Percentiles rank a stretch among this genome's conserved stretches.
Conservation (phyloP, 2,797 vertebrate species). For the Muraenolepis orangiensis region DNA sequence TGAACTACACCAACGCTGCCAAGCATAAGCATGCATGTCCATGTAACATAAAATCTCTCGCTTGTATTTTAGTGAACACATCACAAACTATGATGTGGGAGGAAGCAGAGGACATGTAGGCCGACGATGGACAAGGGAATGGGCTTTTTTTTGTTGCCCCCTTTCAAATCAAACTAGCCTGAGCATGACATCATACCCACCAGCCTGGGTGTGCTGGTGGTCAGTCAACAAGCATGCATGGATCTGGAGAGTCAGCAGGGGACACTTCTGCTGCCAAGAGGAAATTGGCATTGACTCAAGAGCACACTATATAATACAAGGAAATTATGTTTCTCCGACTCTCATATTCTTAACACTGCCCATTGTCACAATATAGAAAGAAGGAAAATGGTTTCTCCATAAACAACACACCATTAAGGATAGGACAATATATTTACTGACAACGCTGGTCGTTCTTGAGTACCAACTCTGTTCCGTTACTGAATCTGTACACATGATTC, state of each 20-base stretch:
- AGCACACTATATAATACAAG: neutral
- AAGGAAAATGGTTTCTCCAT: neutral
- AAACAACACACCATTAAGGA: neutral
- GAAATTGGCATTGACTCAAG: constrained; percentile 36
- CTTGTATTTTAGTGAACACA: no score
- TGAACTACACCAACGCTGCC: neutral
- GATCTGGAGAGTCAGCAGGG: constrained; percentile 43
- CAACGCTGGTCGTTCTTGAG: no score
- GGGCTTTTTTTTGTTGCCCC: no score
- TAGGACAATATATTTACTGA: neutral
- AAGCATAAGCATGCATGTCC: neutral
- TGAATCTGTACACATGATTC: neutral
- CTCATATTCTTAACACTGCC: neutral
- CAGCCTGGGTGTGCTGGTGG: constrained; percentile 31
- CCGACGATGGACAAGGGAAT: no score
- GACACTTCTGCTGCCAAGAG: constrained; percentile 35
- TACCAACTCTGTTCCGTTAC: no score
- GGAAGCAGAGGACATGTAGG: no score
- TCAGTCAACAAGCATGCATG: constrained; percentile 34
- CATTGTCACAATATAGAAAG: constrained; percentile 28
- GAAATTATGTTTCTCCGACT: neutral
- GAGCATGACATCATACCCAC: neutral
- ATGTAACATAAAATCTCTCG: neutral
- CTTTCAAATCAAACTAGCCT: no score
- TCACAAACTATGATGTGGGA: no score